Conservation (phyloP, 2,888 invertebrate genomes). For the Pachydiplax longipennis region DNA sequence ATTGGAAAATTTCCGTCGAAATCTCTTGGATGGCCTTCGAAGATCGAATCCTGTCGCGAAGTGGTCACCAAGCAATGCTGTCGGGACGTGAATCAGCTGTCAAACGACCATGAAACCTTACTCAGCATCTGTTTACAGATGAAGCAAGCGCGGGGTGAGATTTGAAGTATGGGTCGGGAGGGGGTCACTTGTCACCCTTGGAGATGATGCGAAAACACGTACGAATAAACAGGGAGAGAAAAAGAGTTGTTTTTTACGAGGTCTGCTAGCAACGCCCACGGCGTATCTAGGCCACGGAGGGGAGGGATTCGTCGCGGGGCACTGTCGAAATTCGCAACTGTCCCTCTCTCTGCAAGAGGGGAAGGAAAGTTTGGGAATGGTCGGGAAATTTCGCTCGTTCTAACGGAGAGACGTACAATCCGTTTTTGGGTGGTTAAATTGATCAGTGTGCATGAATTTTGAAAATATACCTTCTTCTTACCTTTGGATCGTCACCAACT, state of each 20-base stretch:
- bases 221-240: neutral
- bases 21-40: neutral
- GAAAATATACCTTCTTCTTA: no score
- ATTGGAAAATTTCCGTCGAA: neutral
- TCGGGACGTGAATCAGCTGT: neutral
- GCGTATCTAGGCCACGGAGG: constrained; percentile 28
- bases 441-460: no score
- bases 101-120: neutral
- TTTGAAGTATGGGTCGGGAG: neutral
- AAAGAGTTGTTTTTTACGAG: neutral
- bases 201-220: neutral
- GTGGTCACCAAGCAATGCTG: neutral
- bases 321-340: constrained; percentile 32
- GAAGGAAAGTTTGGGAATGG: neutral
- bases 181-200: neutral
- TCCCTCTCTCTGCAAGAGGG: neutral
- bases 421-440: no score
- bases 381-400: neutral
- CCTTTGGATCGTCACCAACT: no score
- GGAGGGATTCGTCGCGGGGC: neutral
- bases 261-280: constrained; percentile 18
- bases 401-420: neutral
- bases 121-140: neutral
- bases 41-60: no score
- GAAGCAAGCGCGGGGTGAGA: neutral